Percentiles rank a stretch among this genome's conserved stretches.
Evolutionary conservation across 2,113 vertebrate genomes (phyloP).

Genomic region (Pipra filicauda): DNA sequence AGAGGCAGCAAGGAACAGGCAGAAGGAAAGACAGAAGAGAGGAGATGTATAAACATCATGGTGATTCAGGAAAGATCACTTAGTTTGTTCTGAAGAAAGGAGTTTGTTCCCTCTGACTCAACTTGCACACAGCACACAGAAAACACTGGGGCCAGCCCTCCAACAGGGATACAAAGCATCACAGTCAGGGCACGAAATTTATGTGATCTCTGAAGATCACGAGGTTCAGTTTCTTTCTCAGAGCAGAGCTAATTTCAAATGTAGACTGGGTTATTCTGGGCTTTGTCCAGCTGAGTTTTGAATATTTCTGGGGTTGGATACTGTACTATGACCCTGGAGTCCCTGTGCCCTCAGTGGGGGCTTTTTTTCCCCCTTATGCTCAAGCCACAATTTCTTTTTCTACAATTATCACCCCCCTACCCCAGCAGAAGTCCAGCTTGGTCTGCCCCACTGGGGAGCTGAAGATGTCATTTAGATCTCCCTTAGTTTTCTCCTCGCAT

Average conservation of each 20-base stretch:
- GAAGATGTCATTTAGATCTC: background rate
- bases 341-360: background rate
- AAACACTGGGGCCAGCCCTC: background rate
- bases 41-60: background rate
- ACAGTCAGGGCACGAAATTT: background rate
- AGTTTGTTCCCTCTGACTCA: background rate
- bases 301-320: background rate
- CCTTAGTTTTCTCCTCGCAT: rapidly evolving
- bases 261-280: background rate
- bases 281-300: background rate
- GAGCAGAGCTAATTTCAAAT: background rate
- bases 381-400: background rate
- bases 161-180: background rate
- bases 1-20: background rate
- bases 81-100: background rate
- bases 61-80: background rate
- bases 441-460: background rate
- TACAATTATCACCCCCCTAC: background rate
- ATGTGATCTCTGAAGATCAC: background rate
- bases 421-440: background rate
- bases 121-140: rapidly evolving
- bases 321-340: background rate
- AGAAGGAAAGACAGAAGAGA: background rate
- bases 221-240: background rate
- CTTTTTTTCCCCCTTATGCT: rapidly evolving